Base-by-base conservation (phyloP, 2,888 invertebrate genomes). In the Troglohyphantes excavatus region DNA sequence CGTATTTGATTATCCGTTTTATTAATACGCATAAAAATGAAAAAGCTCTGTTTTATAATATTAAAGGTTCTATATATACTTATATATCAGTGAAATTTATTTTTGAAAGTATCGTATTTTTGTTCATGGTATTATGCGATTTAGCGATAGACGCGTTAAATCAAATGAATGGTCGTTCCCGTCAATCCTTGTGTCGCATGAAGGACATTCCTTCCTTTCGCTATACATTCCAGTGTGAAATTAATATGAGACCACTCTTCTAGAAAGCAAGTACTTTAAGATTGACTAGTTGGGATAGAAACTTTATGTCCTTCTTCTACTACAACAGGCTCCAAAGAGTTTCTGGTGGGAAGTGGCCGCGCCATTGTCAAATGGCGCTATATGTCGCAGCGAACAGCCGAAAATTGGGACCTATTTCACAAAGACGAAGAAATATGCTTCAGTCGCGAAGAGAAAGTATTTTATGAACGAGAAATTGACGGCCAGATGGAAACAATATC, bases 401-500 rank as follows among this genome's bases (percentile, higher is more conserved):
- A 43, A 73, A 79, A 86, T 76, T 86, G 86, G 81, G 67, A 67
- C 73, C 65, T 67, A 73, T 87, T 81, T 75, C 81, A 13, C 29
- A 63, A 78, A 70, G 70, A 70, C 43, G 86, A 63, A 81, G 79
- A 87, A 87, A 87, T 87, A 87, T 87, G 79, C 81, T 81, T 78
- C 78, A 87, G 73, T 67, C 61, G 53, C 67, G 73, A 75, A 86
- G 46, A 70, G 72, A 86, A 86, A 87, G 87, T 76, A 88, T 61
- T 88, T 88, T 82, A 82, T 88, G 88, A 88, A 76, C 88, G 82
- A 73, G 82, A 88, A 82, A 76, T 82, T 76, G 88, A 82, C 73
- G 88, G 65, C 88, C 82, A 76, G 75, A 88, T 88, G 88, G 88
- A 88, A 88, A 88, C 88, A 88, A 88, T 88, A 81, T 88, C 88